These are phyloP conservation scores for Callospermophilus lateralis DNA, from an alignment of 2,113 vertebrate genomes.

Conservation along the genomic window DNA sequence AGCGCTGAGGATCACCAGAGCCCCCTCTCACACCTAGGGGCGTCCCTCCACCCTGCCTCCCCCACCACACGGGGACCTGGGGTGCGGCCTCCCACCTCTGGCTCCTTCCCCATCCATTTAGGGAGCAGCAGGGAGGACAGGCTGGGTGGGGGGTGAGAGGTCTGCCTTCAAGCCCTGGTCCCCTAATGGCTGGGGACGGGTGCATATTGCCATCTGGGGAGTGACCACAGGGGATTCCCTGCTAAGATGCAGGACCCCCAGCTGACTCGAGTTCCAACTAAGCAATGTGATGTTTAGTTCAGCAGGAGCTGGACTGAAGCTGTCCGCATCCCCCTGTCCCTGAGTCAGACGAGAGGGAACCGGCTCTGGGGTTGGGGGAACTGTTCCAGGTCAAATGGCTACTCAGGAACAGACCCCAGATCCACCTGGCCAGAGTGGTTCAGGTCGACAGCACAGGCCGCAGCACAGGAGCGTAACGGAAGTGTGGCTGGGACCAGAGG, in stretches of 20 bases:
- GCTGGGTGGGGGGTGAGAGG: accelerated
- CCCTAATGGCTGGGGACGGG: neutral
- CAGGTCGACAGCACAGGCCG: too few species aligned
- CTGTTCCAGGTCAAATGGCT: too few species aligned
- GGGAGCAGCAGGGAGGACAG: accelerated
- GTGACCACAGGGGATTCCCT: neutral
- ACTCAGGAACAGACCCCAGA: neutral
- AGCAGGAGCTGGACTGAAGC: neutral
- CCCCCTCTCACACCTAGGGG: neutral
- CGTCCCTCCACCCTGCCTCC: too few species aligned
- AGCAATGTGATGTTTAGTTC: neutral
- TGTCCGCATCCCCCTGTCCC: too few species aligned
- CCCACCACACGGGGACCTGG: too few species aligned
- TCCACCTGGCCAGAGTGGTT: neutral
- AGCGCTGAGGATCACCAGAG: neutral
- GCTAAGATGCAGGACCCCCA: neutral
- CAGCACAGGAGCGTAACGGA: too few species aligned
- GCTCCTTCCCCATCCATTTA: accelerated
- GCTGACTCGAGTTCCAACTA: neutral
- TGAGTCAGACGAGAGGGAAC: too few species aligned
- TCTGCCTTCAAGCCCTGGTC: neutral
- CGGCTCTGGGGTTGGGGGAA: too few species aligned
- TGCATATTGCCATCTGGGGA: neutral
- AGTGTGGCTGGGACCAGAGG: too few species aligned
- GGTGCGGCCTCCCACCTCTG: neutral